A percentile compares a stretch with the other conserved stretches of the same genome.
phyloP scores from a whole-genome alignment of 2,797 vertebrate genomes.

The Hydrophis major region DNA sequence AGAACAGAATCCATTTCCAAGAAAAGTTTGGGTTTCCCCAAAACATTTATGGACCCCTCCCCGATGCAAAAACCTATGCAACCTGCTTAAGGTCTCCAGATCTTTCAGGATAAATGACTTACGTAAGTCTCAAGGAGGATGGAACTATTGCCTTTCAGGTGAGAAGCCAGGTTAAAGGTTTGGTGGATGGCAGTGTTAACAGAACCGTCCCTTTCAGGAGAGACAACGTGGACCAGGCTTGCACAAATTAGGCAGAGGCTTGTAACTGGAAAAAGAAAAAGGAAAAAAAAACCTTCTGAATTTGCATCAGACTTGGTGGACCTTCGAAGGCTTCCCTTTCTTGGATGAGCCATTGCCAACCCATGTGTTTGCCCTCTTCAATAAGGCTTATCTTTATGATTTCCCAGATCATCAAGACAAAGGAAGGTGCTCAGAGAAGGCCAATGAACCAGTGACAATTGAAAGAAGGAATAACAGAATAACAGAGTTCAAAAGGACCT shows the following conservation, averaged over 20 bases:
- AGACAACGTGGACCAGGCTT: conserved; percentile 18
- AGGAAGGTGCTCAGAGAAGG: neutral
- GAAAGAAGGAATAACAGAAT: neutral
- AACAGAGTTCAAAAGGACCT: neutral
- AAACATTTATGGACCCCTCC: neutral
- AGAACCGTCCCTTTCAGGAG: neutral
- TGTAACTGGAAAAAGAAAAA: neutral
- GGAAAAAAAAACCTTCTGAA: neutral
- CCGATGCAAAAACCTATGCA: neutral
- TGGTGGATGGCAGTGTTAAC: conserved; percentile 40
- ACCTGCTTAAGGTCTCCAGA: neutral
- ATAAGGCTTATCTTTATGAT: neutral
- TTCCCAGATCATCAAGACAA: neutral
- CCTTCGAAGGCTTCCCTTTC: too few relatives aligned
- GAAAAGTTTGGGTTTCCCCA: neutral
- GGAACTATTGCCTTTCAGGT: conserved; percentile 56
- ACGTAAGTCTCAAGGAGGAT: conserved; percentile 58
- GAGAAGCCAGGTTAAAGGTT: conserved; percentile 54
- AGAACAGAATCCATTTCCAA: neutral
- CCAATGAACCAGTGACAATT: too few relatives aligned
- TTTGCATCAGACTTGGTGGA: too few relatives aligned
- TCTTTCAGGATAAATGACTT: conserved; percentile 26
- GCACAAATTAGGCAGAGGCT: conserved; percentile 20
- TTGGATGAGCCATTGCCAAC: too few relatives aligned
- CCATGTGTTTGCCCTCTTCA: neutral